Base-by-base conservation (phyloP, 2,888 invertebrate species). In the Cataglyphis altisquamis region DNA sequence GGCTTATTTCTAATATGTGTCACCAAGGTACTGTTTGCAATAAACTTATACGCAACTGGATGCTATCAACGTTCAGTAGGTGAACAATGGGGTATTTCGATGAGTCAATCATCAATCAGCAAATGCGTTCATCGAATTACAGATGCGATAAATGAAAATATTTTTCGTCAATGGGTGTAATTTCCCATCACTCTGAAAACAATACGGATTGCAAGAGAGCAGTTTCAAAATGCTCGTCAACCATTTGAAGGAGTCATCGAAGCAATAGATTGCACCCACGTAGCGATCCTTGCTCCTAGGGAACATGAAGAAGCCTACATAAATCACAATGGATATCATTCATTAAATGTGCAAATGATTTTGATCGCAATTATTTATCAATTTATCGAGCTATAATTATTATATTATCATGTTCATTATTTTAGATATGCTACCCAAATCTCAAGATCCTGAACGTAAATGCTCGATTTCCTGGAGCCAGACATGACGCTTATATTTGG, bases 241-340 rank as follows among this genome's bases (percentile, higher is more conserved):
- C 84, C 84, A n/a, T 82, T 84, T 41, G 66, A 83, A 66, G 82
- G 81, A 21, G 86, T 74, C 45, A 64, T 85, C 55, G 82, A 78
- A n/a, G 85, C 85, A 2, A 78, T 83, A 68, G 83, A 85, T 72
- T 80, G 83, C 72, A 66, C 83, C 5, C 68, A 68, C 48, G 29
- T 73, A 2, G 48, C 60, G 39, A 85, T 83, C 25, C 60, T 81
- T 64, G 81, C 86, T 1, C 83, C 83, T 15, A 66, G 15, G 60
- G 68, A 77, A 18, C 83, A 83, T 52, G 72, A 73, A 36, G 73
- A 82, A 82, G 73, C 74, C 15, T 85, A 80, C 39, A 73, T 85
- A 21, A 81, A 84, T 66, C 85, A 84, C 66, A 70, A 84, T 55
- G 84, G 84, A 62, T 63, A 84, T 63, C 86, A 86, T 82, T 84